A percentile compares a stretch with the other conserved stretches of the same genome.
Conservation (phyloP, 2,797 vertebrate species). For the Hydrolagus colliei region DNA sequence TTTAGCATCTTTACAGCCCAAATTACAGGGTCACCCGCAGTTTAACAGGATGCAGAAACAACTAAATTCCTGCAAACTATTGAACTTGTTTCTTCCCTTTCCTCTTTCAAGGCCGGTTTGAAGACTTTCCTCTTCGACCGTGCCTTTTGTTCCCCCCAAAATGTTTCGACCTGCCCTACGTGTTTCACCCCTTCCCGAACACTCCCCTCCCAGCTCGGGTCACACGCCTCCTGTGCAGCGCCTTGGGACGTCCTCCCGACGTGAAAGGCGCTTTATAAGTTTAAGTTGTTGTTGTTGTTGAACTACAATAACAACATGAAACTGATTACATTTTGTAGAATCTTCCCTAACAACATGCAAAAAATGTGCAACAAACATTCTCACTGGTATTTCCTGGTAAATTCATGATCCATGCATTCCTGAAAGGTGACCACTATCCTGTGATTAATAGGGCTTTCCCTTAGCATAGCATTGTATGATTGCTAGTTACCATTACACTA, state of each 20-base stretch:
- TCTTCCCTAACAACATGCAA: not conserved
- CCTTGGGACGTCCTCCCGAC: no score
- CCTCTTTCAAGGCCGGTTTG: no score
- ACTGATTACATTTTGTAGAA: not conserved
- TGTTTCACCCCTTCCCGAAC: no score
- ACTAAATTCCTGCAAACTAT: no score
- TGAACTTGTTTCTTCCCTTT: no score
- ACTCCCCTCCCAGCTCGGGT: no score
- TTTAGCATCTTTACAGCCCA: not conserved
- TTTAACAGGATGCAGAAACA: not conserved
- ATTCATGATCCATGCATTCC: not conserved
- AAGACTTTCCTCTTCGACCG: no score
- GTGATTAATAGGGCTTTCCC: not conserved
- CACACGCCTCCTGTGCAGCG: no score
- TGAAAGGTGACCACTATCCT: not conserved
- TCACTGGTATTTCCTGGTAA: not conserved
- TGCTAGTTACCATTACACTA: not conserved
- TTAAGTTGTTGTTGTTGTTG: no score
- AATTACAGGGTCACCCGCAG: conserved; percentile 6
- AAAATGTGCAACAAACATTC: not conserved
- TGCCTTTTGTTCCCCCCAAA: no score
- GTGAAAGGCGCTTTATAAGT: no score
- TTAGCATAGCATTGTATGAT: not conserved
- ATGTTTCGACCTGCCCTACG: no score
- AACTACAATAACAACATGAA: not conserved